These are phyloP conservation scores for Dynastes maya DNA, from an alignment of 2,888 invertebrate species.

Conservation along the genomic window DNA sequence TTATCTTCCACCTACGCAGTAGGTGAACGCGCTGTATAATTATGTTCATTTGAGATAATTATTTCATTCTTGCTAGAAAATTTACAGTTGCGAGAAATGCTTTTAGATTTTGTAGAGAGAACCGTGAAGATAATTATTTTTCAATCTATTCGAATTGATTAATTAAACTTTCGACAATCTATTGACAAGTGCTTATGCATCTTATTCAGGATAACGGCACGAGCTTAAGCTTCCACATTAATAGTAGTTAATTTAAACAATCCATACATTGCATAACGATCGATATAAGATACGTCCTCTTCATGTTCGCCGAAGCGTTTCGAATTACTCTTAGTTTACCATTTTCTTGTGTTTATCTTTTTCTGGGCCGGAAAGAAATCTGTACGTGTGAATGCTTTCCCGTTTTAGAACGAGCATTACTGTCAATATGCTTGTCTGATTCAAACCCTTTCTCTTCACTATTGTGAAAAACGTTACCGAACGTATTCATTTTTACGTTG, in stretches of 20 bases:
- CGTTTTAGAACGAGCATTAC: slow-evolving; percentile 19
- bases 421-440: neutral
- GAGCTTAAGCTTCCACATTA: neutral
- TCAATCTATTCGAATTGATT: too few species aligned
- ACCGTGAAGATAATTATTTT: too few species aligned
- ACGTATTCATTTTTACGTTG: neutral
- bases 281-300: slow-evolving; percentile 17
- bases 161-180: neutral
- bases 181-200: neutral
- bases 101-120: too few species aligned
- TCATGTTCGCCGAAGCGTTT: slow-evolving; percentile 40
- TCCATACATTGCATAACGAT: slow-evolving; percentile 22
- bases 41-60: too few species aligned
- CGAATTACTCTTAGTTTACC: slow-evolving; percentile 38
- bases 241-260: slow-evolving; percentile 13
- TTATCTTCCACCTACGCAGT: too few species aligned
- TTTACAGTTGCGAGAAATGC: too few species aligned
- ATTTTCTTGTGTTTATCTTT: slow-evolving; percentile 43
- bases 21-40: too few species aligned
- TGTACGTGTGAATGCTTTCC: slow-evolving; percentile 26
- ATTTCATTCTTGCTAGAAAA: too few species aligned
- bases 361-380: slow-evolving; percentile 46
- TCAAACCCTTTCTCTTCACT: slow-evolving; percentile 33
- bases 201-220: neutral
- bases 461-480: slow-evolving; percentile 11